A percentile compares a stretch with the other conserved stretches of the same genome.
Evolutionary conservation across 1,140 invertebrate genomes (phyloP).

Genomic region (Subanguina moxae): DNA sequence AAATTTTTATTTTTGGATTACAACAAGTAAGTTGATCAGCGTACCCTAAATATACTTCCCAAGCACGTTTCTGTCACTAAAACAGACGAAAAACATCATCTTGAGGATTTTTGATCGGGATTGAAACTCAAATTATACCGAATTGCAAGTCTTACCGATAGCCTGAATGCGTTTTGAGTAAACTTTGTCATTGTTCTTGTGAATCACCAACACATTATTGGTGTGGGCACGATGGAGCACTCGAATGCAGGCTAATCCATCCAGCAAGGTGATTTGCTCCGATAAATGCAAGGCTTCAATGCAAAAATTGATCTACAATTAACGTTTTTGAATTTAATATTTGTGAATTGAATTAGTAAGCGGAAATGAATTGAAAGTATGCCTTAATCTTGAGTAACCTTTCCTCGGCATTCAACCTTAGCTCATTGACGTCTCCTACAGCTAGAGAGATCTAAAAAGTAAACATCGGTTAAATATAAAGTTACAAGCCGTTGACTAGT

Average conservation of each 20-base stretch:
- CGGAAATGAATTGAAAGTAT: not conserved
- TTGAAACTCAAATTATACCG: not conserved
- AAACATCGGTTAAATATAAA: too few species aligned
- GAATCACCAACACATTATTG: slow-evolving; percentile 47
- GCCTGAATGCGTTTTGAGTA: slow-evolving; percentile 24
- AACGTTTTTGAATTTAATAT: slow-evolving; percentile 10
- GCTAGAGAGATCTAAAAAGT: slow-evolving; percentile 41
- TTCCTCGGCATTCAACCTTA: slow-evolving; percentile 39
- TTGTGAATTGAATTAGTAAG: not conserved
- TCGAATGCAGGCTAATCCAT: slow-evolving; percentile 23
- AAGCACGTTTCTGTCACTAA: not conserved
- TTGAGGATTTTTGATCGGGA: not conserved
- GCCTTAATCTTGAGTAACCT: slow-evolving; percentile 40
- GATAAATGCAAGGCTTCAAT: slow-evolving; percentile 49
- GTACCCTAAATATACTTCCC: slow-evolving; percentile 1
- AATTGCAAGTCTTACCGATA: slow-evolving; percentile 37
- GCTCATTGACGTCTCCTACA: slow-evolving; percentile 46
- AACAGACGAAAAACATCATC: not conserved
- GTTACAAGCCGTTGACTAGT: too few species aligned
- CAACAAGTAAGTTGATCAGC: too few species aligned
- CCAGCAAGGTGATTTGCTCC: slow-evolving; percentile 37
- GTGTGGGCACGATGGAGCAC: slow-evolving; percentile 36
- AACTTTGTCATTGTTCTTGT: slow-evolving; percentile 35
- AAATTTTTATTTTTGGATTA: too few species aligned
- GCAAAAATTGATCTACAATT: slow-evolving; percentile 46